Evolutionary conservation across 2,888 invertebrate genomes (phyloP), one percentile per base, ranked within the genome.

Genomic region (Megalurothrips usitatus): DNA sequence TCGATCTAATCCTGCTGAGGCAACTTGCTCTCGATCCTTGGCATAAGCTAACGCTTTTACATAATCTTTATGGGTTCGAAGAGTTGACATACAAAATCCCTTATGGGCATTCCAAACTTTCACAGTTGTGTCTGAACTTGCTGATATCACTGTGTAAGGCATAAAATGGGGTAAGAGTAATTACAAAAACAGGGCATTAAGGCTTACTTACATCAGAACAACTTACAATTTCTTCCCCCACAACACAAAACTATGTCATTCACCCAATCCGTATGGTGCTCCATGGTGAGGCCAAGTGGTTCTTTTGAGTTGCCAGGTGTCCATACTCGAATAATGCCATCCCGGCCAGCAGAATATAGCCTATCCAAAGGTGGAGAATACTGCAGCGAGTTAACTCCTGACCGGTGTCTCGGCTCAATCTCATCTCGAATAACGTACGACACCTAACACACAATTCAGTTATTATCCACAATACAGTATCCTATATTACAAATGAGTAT

Each of bases 21-120:
- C 99, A 17, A 95, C 96, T 87, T 95, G 94, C 85, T 99, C 99
- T 84, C 95, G 93, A 86, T 99, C 98, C 87, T 95, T 96, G 26
- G 99, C 99, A 88, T 99, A 99, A 0, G 99, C 99, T 85, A 99
- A 88, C 28, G 98, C 96, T 87, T 98, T 96, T 14, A 99, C 99
- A 88, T 99, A 99, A 87, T 99, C 99, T 88, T 97, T 97, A 87
- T 99, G 99, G 79, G 98, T 99, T 82, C 99, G 90, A 84, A 99
- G 89, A 2, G 99, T 99, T 0, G 98, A 99, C 98, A 99, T 98
- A 87, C 99, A 99, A 86, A 98, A 98, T 12, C 99, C 98, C 90
- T 98, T 99, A 84, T 98, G 96, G 23, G 99, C 98, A 88, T 99
- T 99, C 99, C 99, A 99, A 82, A 99, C 98, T 89, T 99, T 99